Base-by-base conservation (phyloP, 2,113 vertebrate species). In the Raphicerus campestris region DNA sequence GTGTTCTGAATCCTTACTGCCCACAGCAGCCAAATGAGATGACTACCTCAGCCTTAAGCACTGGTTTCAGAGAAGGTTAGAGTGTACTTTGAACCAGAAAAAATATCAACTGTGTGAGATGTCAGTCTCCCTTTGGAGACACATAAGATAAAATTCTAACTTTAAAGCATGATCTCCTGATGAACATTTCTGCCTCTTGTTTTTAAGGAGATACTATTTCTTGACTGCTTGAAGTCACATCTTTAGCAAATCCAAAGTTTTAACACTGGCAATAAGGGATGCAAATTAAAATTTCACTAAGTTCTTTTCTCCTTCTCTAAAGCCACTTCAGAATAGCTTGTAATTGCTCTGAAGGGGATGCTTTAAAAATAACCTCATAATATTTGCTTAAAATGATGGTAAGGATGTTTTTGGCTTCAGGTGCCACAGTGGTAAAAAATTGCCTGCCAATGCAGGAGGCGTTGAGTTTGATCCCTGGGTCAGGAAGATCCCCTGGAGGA, bases 1-100 rank as follows among this genome's bases (percentile, higher is more conserved):
- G 60, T 95, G 82, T 95, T 95, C 88, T 70, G 75, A 95, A 96
- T 91, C 82, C 60, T 49, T 83, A 47, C 87, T 92, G 85, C 66
- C 92, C 35, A 75, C 47, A 78, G 92, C 26, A 58, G 77, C 47
- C 45, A 58, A 93, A 66, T 32, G 75, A 96, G 84, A 92, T 73
- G 80, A 88, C 45, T 58, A 53, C 20, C 66, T 85, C 39, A 55
- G 28, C 45, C 92, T 61, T 94, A 66, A 86, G 75, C 45, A 3
- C 1, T 66, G 60, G 77, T 80, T 83, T 96, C 60, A 47, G 55
- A 82, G 93, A 94, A 86, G 56, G 80, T 81, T 84, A 73, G 56
- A 92, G 14, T 14, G 9, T 45, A 80, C 45, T 73, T 58, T 53
- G 51, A 97, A 82, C 19, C 55, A 92, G 81, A 13, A 96, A 77